Evolutionary conservation across 2,888 invertebrate genomes (phyloP).

Genomic region (Lasioglossum vierecki): DNA sequence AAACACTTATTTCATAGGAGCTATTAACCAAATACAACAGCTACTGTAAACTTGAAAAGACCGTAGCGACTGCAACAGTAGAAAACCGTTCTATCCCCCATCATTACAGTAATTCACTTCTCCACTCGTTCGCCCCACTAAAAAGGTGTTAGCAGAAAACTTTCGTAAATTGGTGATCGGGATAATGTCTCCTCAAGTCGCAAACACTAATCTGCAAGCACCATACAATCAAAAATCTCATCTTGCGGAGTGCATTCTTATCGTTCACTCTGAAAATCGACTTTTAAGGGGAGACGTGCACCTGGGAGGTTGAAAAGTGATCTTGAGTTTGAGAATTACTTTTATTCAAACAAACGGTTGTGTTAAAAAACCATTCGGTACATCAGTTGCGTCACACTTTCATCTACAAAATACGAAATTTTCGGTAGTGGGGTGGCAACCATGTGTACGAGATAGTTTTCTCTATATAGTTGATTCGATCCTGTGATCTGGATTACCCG

Average conservation of each 20-base stretch:
- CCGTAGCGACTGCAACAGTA: background rate
- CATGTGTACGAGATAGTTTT: no score
- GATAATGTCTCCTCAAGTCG: background rate
- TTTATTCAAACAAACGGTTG: background rate
- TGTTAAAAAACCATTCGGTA: background rate
- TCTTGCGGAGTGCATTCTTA: background rate
- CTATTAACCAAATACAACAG: background rate
- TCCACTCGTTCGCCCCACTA: background rate
- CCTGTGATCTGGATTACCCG: background rate
- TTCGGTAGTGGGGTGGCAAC: no score
- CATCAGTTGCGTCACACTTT: background rate
- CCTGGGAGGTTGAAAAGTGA: background rate
- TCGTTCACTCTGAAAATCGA: background rate
- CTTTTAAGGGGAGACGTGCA: background rate
- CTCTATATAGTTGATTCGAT: background rate
- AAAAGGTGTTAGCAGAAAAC: background rate
- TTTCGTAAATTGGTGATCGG: background rate
- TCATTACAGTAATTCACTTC: background rate
- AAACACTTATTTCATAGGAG: background rate
- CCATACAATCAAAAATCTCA: slow-evolving; percentile 2
- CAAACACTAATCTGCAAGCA: background rate
- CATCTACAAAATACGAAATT: no score
- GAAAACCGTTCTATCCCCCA: background rate
- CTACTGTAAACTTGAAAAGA: background rate
- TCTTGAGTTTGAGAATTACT: background rate